Evolutionary conservation across 2,113 vertebrate genomes (phyloP).

Genomic region (Amphiprion percula): DNA sequence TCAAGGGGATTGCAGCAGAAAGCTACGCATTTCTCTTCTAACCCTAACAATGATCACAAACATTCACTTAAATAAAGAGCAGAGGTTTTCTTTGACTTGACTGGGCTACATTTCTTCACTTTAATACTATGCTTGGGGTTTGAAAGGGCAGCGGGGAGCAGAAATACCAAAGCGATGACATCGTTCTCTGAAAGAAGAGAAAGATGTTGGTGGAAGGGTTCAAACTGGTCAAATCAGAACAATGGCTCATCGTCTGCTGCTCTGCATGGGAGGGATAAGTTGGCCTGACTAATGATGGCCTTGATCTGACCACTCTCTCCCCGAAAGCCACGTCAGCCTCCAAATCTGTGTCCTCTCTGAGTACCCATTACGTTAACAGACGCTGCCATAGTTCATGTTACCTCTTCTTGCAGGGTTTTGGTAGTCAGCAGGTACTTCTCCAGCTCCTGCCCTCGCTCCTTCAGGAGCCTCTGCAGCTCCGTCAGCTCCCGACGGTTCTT

Average conservation of each 20-base stretch:
- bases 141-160: slow-evolving; percentile 17
- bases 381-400: slow-evolving; percentile 62
- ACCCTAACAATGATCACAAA: background rate
- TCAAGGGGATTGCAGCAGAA: slow-evolving; percentile 17
- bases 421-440: slow-evolving; percentile 86
- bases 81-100: slow-evolving; percentile 17
- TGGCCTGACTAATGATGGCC: slow-evolving; percentile 56
- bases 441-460: slow-evolving; percentile 89
- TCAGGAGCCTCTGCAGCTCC: slow-evolving; percentile 90
- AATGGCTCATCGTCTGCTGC: slow-evolving; percentile 61
- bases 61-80: background rate
- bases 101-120: slow-evolving; percentile 16
- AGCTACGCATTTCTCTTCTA: slow-evolving; percentile 3
- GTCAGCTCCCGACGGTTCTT: slow-evolving; percentile 90
- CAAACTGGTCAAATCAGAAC: slow-evolving; percentile 56
- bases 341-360: slow-evolving; percentile 9
- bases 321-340: slow-evolving; percentile 30
- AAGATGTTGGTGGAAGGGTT: slow-evolving; percentile 27
- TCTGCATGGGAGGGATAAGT: slow-evolving; percentile 34
- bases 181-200: slow-evolving; percentile 46
- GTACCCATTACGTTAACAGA: background rate
- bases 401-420: slow-evolving; percentile 91
- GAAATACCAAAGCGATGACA: slow-evolving; percentile 72
- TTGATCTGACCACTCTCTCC: slow-evolving; percentile 46
- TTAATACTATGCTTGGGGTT: slow-evolving; percentile 40